Evolutionary conservation across 2,113 vertebrate species (phyloP), one percentile per base, ranked within the genome.

Genomic region (Plecturocebus donacophilus): DNA sequence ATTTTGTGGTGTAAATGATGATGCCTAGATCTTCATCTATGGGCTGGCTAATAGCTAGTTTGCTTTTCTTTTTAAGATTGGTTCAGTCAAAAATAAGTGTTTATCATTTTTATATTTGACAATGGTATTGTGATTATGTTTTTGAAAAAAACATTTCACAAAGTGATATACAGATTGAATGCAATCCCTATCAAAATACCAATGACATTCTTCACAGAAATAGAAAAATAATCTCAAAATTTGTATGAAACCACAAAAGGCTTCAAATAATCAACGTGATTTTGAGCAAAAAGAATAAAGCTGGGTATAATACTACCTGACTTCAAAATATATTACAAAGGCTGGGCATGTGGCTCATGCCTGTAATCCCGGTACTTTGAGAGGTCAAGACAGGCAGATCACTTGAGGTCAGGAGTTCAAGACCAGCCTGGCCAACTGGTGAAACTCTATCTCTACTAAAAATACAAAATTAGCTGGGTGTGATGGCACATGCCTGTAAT

Each of bases 31-130:
- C 35, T 23, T 95, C 45, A 81, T 64, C 21, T 21, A 25, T 77
- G 21, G 45, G 35, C 49, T 91, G 35, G 83, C 23, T 56, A 93
- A 89, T 38, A 58, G 90, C 19, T 45, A 85, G 38, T 38, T 70
- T 83, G 61, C 38, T 83, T 93, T 90, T 92, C 84, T 81, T 93
- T 73, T 56, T 42, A 90, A 92, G n/a, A 64, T 17, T 54, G 61
- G 38, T 66, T 96, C 35, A 90, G 70, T 9, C 38, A 82, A 64
- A 71, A 83, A 81, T n/a, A 76, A 42, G 8, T 49, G 27, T 25
- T 94, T 30, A 61, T 76, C 80, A 40, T 87, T 94, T 94, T 84
- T 56, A 79, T 12, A 30, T 23, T 40, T 94, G 64, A 94, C 35
- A 95, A 77, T 42, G 30, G 30, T 61, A 92, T 10, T 94, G 32